Percentiles rank a stretch among this genome's conserved stretches.
Evolutionary conservation across 2,888 invertebrate genomes (phyloP).

Genomic region (Stenodera caucasica): DNA sequence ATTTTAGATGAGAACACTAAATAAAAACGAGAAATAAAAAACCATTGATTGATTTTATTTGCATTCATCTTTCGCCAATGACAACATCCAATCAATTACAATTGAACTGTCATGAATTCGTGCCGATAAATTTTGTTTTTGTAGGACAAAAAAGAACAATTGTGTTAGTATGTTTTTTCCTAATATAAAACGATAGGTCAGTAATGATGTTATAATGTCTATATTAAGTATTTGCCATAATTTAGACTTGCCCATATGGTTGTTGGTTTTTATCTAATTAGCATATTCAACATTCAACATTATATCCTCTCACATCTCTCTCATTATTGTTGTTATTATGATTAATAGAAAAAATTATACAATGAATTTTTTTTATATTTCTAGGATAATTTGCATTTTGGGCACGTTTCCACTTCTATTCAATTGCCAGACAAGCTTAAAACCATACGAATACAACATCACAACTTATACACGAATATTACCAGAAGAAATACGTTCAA

Average conservation of each 20-base stretch:
- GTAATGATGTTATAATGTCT: background rate
- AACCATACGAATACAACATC: constrained; percentile 41
- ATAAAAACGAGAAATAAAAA: no score
- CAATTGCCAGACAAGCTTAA: constrained; percentile 5
- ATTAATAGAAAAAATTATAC: no score
- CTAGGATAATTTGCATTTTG: constrained; percentile 4
- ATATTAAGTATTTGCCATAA: constrained; percentile 8
- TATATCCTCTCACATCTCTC: no score
- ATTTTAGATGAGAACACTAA: no score
- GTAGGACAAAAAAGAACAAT: constrained; percentile 3
- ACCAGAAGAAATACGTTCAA: constrained; percentile 48
- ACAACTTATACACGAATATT: constrained; percentile 48
- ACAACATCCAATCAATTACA: background rate
- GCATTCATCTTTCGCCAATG: no score
- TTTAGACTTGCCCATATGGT: constrained; percentile 1
- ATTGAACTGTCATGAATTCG: constrained; percentile 7
- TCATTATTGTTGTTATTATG: no score
- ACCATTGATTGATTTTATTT: no score
- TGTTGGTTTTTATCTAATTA: background rate
- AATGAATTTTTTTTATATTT: background rate
- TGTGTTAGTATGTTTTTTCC: constrained; percentile 3
- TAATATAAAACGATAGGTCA: background rate
- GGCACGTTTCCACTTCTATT: constrained; percentile 9
- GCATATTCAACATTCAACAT: background rate
- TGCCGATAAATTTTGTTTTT: constrained; percentile 5